Evolutionary conservation across 1,140 invertebrate genomes (phyloP), one percentile per base, ranked within the genome.

Genomic region (Littorina saxatilis): DNA sequence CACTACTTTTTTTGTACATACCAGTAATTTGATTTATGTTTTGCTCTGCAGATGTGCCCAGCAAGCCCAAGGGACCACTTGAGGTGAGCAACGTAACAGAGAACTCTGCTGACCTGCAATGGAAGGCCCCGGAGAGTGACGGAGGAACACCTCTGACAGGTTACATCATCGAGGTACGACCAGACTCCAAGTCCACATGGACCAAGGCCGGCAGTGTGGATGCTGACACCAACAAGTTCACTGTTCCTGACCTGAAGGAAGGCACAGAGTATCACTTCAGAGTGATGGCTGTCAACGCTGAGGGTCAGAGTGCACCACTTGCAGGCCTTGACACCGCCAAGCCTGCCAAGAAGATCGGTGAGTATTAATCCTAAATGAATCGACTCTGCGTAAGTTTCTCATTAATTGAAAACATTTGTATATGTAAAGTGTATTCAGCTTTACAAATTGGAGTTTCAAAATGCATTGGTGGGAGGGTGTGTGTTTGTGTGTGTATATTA

Each of bases 21-120:
- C n/a, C n/a, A 63, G 58, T n/a, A n/a, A 27, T 7, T 63, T 32
- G 5, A 27, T 63, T 7, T 80, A 4, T 61, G 50, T 52, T 40
- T 20, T 79, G 32, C 40, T 77, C 17, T 75, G 13, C 79, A 91
- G 90, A 89, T 68, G 87, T 87, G 80, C 91, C 91, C 81, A 86
- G 87, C 29, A 85, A 86, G 70, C 91, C 91, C 13, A 81, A 88
- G 68, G 89, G 89, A 70, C 97, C 96, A 55, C 96, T 99, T 85
- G 97, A 99, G 90, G 97, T 99, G 89, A 96, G 96, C 81, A 98
- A 99, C 90, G 96, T 99, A 32, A 98, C 96, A 23, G 98, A 98
- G 15, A 98, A 99, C 92, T 96, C 97, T 72, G 95, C 99, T 50
- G 98, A 58, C 96, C 92, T 99, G 32, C 94, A 95, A 17, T 99